Conservation (phyloP, 2,888 invertebrate genomes). For the Ochropleura leucogaster region DNA sequence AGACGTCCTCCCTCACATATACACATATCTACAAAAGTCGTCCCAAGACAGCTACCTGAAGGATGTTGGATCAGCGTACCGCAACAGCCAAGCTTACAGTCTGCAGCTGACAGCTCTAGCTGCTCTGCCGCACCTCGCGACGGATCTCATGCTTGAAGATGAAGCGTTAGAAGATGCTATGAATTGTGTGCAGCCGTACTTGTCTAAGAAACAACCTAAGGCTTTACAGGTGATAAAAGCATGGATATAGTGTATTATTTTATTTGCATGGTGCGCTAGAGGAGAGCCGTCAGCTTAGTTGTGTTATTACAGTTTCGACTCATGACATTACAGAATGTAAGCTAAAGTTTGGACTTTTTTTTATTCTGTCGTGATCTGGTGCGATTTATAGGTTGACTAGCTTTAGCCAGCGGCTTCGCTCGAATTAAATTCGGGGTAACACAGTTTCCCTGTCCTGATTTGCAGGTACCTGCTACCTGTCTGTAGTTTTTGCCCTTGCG, state of each 20-base stretch:
- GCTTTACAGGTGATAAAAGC: conserved; percentile 90
- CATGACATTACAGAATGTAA: not conserved
- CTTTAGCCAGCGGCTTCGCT: no score
- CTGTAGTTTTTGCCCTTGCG: no score
- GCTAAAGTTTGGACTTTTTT: not conserved
- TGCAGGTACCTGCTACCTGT: no score
- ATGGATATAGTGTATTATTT: no score
- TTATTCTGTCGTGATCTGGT: not conserved
- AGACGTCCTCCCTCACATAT: conserved; percentile 92
- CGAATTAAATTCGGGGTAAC: no score
- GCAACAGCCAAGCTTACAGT: conserved; percentile 86
- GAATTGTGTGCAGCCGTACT: conserved; percentile 86
- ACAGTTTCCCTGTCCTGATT: no score
- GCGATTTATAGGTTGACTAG: not conserved
- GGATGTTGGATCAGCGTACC: conserved; percentile 90
- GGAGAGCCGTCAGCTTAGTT: not conserved
- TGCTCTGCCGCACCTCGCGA: conserved; percentile 85
- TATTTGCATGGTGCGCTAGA: not conserved
- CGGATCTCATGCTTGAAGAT: conserved; percentile 86
- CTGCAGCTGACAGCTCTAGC: conserved; percentile 89
- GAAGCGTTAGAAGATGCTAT: conserved; percentile 82
- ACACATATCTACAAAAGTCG: conserved; percentile 88
- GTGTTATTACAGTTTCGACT: not conserved
- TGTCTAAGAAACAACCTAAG: conserved; percentile 91
- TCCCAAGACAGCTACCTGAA: conserved; percentile 91